Evolutionary conservation across 2,888 invertebrate species (phyloP).

Genomic region (Agriopis aurantiaria): DNA sequence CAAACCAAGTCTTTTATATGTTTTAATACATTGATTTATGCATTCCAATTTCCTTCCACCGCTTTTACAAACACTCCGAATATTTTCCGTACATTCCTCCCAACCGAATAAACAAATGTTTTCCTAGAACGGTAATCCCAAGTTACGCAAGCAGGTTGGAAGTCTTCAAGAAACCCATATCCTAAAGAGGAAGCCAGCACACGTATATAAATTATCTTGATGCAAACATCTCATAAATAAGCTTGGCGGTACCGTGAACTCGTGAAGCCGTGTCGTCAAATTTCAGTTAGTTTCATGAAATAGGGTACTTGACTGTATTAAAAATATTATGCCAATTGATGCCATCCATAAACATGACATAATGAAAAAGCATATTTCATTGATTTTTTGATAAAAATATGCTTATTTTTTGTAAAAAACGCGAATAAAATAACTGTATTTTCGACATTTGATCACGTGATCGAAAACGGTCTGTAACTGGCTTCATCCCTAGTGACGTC

Average conservation of each 20-base stretch:
- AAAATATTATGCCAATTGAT: too few relatives aligned
- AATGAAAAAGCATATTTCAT: too few relatives aligned
- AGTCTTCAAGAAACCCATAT: slow-evolving; percentile 43
- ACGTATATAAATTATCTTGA: slow-evolving; percentile 43
- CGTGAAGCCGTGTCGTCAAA: slow-evolving; percentile 1
- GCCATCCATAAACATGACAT: too few relatives aligned
- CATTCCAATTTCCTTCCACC: not conserved
- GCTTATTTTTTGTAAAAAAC: too few relatives aligned
- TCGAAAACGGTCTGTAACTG: too few relatives aligned
- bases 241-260: slow-evolving; percentile 32
- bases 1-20: too few relatives aligned
- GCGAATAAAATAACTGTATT: too few relatives aligned
- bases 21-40: not conserved
- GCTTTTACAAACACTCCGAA: slow-evolving; percentile 10
- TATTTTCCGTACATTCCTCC: slow-evolving; percentile 24
- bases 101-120: slow-evolving; percentile 42
- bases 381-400: too few relatives aligned
- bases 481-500: too few relatives aligned
- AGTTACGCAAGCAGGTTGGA: slow-evolving; percentile 37
- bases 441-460: too few relatives aligned
- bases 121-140: slow-evolving; percentile 36
- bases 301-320: too few relatives aligned
- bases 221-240: slow-evolving; percentile 44
- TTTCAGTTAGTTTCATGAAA: slow-evolving; percentile 4
- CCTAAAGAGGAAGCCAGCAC: slow-evolving; percentile 35